Conservation (phyloP, 1,140 invertebrate species). For the Battus philenor region DNA sequence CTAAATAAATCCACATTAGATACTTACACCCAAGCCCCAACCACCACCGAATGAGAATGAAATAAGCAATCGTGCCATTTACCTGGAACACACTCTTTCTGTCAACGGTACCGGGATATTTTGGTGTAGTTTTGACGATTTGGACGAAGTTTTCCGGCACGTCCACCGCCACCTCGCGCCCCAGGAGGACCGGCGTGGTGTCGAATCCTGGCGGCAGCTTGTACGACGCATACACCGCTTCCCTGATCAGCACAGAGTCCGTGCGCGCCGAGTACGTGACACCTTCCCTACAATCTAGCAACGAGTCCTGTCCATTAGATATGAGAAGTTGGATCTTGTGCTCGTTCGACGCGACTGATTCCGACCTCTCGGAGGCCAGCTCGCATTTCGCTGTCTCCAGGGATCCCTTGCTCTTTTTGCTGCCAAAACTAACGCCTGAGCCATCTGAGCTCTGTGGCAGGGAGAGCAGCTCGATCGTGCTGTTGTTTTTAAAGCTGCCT, state of each 20-base stretch:
- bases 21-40: slow-evolving; percentile 5
- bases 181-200: slow-evolving; percentile 72
- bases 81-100: slow-evolving; percentile 72
- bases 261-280: slow-evolving; percentile 65
- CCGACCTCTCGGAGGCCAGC: slow-evolving; percentile 47
- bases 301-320: slow-evolving; percentile 67
- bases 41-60: slow-evolving; percentile 32
- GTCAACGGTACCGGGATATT: slow-evolving; percentile 80
- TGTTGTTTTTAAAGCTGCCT: slow-evolving; percentile 65
- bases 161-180: slow-evolving; percentile 85
- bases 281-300: slow-evolving; percentile 66
- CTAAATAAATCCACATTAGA: slow-evolving; percentile 14
- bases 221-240: slow-evolving; percentile 64
- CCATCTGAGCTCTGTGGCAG: slow-evolving; percentile 72
- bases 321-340: slow-evolving; percentile 71
- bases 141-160: slow-evolving; percentile 86
- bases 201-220: slow-evolving; percentile 63
- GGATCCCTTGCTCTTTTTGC: slow-evolving; percentile 75
- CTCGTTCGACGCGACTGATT: slow-evolving; percentile 56
- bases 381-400: slow-evolving; percentile 71
- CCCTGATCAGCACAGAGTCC: slow-evolving; percentile 69
- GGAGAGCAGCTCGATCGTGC: slow-evolving; percentile 60
- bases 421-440: slow-evolving; percentile 72
- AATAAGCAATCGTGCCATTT: slow-evolving; percentile 50
- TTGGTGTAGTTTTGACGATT: slow-evolving; percentile 83